Conservation (phyloP, 2,113 vertebrate genomes). For the Varanus salvator region DNA sequence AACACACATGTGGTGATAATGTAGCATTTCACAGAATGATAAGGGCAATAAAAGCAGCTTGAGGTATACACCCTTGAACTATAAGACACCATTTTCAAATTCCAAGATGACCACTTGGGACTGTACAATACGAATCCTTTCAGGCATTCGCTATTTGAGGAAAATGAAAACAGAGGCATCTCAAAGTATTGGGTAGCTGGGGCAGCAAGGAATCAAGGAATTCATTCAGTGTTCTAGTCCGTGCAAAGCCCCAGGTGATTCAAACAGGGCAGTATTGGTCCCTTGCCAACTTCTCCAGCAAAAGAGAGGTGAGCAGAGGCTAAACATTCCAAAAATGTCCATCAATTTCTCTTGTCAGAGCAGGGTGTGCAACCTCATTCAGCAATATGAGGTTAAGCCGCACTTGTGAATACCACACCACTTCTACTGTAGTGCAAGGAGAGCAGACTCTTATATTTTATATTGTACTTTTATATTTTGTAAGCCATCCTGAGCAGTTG, state of each 20-base stretch:
- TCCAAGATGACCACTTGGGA: slow-evolving; percentile 22
- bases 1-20: slow-evolving; percentile 44
- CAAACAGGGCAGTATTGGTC: background rate
- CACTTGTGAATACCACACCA: background rate
- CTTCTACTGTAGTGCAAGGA: background rate
- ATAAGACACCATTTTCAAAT: slow-evolving; percentile 49
- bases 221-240: background rate
- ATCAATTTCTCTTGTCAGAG: background rate
- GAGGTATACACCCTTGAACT: slow-evolving; percentile 40
- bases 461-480: too few species aligned
- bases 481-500: too few species aligned
- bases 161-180: slow-evolving; percentile 54
- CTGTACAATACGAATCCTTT: slow-evolving; percentile 45
- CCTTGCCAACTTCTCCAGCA: background rate
- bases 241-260: background rate
- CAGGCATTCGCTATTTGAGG: slow-evolving; percentile 27
- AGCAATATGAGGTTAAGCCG: background rate
- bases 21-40: slow-evolving; percentile 56
- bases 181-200: slow-evolving; percentile 18
- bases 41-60: slow-evolving; percentile 58
- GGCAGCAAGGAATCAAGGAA: background rate
- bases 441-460: background rate
- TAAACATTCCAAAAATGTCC: background rate
- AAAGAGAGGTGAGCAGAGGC: background rate
- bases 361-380: background rate